Percentiles rank a stretch among this genome's conserved stretches.
phyloP scores from a whole-genome alignment of 1,140 invertebrate genomes.

The Dolichoris vasculosae region DNA sequence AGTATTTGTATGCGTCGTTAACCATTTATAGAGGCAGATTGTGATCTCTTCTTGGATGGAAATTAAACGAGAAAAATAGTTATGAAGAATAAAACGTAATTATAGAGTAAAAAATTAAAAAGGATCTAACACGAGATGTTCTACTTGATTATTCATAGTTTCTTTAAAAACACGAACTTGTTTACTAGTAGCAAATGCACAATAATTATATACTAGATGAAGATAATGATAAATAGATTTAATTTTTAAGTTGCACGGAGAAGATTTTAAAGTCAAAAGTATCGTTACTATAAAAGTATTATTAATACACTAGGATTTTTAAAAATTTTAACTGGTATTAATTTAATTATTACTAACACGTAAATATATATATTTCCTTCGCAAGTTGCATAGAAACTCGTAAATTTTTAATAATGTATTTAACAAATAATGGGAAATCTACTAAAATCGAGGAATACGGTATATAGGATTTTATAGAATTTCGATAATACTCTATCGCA shows the following conservation, averaged over 20 bases:
- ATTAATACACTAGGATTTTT: background rate
- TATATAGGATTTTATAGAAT: background rate
- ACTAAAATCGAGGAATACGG: background rate
- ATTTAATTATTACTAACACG: no score
- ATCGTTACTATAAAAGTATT: no score
- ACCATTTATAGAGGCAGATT: slow-evolving; percentile 28
- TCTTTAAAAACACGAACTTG: background rate
- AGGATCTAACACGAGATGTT: slow-evolving; percentile 17
- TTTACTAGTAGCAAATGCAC: slow-evolving; percentile 23
- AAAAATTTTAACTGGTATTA: no score
- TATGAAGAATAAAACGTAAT: slow-evolving; percentile 1
- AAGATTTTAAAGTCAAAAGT: background rate
- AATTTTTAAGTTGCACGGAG: background rate
- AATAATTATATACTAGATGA: slow-evolving; percentile 24
- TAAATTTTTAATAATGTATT: background rate
- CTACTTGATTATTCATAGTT: slow-evolving; percentile 19
- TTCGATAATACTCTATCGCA: slow-evolving; percentile 19
- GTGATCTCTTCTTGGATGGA: background rate
- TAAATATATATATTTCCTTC: background rate
- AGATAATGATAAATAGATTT: slow-evolving; percentile 26
- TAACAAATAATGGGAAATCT: background rate
- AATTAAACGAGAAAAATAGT: slow-evolving; percentile 34
- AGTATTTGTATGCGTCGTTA: slow-evolving; percentile 52
- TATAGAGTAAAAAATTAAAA: slow-evolving; percentile 19
- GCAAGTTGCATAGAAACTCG: background rate